Base-by-base conservation (phyloP, 2,888 invertebrate genomes). In the Apomyelois bistriatella region DNA sequence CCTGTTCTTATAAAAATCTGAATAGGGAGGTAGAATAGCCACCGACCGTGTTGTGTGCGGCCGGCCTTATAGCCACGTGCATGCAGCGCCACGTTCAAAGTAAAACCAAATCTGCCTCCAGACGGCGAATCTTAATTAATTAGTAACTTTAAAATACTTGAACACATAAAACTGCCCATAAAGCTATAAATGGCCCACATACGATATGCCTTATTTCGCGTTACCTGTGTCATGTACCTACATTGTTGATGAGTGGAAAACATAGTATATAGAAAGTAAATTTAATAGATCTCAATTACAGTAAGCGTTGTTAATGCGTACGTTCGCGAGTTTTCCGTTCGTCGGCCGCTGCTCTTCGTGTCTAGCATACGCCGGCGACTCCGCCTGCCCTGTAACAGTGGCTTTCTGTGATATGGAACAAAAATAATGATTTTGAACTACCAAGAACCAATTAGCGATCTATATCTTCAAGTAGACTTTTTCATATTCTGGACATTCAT, bases 161-260 rank as follows among this genome's bases (percentile, higher is more conserved):
- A 59, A 54, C 57, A 54, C 53, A n/a, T 55, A 41, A 74, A 70
- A 81, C 79, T 80, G 75, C 75, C 78, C 65, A 60, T 60, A 61
- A 70, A 70, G 58, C 67, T 65, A 70, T 71, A 60, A n/a, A 64
- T 66, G 8, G 13, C 13, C 58, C 62, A 70, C 66, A 72, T 76
- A 82, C 76, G 74, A 80, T 78, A 84, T 85, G 90, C 88, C 89
- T 90, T 90, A 87, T 78, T 85, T 84, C 81, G 76, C 81, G 89
- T 88, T 89, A 89, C 88, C 86, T 85, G 84, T 79, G 71, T 76
- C 70, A 73, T 73, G 83, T 88, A 85, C 83, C 83, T 89, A 79
- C 82, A 77, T 82, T 82, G 80, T 82, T 82, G 76, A 76, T 66
- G 74, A 74, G 69, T 76, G 74, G 70, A 78, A 80, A 73, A 72